Evolutionary conservation across 64 coral and sea anemone genomes (phyloP), one percentile per base, ranked within the genome.

Genomic region (Montipora foliosa): DNA sequence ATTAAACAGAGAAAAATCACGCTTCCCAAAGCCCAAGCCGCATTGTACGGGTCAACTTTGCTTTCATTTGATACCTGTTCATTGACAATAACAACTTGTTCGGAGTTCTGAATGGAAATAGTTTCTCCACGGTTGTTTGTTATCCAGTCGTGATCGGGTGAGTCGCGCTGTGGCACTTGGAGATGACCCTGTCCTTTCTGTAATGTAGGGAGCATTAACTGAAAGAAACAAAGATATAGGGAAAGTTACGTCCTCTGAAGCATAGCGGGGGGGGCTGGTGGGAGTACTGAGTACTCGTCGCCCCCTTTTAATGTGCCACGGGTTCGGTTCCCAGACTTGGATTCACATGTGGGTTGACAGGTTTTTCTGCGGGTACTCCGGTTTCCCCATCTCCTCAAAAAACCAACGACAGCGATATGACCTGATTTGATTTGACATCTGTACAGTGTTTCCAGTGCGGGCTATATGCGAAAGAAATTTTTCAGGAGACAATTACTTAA

Each of bases 1-100:
- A 98, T 77, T 2, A 88, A 53, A 29, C 95, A 96, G 1, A 99
- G 87, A 77, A 99, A 99, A 1, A 99, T 77, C n/a, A 99, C 89
- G 29, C 95, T 96, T 4, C 95, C 98, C 0, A 99, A 71, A 46
- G 98, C 98, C 98, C 98, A 99, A 0, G 98, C 98, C 2, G 98
- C 98, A 88, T 99, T 94, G 1, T 79, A 89, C 5, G 94, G 92
- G 64, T 99, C 92, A 86, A 99, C 94, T 15, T 94, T 92, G 20
- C 24, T 83, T 47, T 59, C 76, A 15, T 24, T 92, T 22, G 80
- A 76, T 2, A 92, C 86, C 69, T 83, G 71, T 46, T 71, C 90
- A 25, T 88, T 73, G 20, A 97, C 83, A 70, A 98, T 95, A 8
- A 98, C 83, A 24, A 95, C 6, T 6, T 89, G 81, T 21, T 97